These are phyloP conservation scores for Timema podura DNA, from an alignment of 2,888 invertebrate species.

Conservation along the genomic window DNA sequence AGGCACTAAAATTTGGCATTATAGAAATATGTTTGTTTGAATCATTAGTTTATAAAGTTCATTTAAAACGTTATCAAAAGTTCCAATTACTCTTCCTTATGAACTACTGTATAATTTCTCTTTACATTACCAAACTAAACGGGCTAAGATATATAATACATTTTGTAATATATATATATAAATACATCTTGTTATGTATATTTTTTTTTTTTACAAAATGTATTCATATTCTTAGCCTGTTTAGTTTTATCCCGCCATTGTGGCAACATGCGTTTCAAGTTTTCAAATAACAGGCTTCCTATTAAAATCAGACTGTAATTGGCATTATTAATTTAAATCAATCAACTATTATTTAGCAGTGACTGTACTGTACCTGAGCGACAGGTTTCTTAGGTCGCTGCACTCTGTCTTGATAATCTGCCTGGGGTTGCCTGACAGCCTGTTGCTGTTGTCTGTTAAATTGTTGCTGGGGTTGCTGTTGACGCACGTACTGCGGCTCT, in stretches of 20 bases:
- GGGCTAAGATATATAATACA: too few relatives aligned
- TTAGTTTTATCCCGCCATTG: background rate
- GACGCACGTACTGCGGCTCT: conserved; percentile 18
- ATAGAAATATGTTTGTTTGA: too few relatives aligned
- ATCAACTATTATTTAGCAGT: background rate
- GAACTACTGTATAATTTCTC: too few relatives aligned
- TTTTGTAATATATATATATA: too few relatives aligned
- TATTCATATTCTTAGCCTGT: background rate
- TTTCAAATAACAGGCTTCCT: too few relatives aligned
- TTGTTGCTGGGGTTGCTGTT: conserved; percentile 9
- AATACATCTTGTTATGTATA: background rate
- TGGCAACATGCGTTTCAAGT: too few relatives aligned
- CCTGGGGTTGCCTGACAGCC: conserved; percentile 22
- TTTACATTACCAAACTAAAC: too few relatives aligned
- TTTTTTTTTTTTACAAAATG: background rate
- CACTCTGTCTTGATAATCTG: conserved; percentile 20
- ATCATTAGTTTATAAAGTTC: too few relatives aligned
- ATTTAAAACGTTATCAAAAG: too few relatives aligned
- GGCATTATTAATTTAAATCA: background rate
- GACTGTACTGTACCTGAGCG: conserved; percentile 52
- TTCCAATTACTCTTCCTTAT: too few relatives aligned
- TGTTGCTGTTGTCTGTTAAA: conserved; percentile 19
- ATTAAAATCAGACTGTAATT: too few relatives aligned
- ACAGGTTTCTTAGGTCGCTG: conserved; percentile 60
- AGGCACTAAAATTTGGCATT: too few relatives aligned